Evolutionary conservation across 1,140 invertebrate species (phyloP).

Genomic region (Hetaerina americana): DNA sequence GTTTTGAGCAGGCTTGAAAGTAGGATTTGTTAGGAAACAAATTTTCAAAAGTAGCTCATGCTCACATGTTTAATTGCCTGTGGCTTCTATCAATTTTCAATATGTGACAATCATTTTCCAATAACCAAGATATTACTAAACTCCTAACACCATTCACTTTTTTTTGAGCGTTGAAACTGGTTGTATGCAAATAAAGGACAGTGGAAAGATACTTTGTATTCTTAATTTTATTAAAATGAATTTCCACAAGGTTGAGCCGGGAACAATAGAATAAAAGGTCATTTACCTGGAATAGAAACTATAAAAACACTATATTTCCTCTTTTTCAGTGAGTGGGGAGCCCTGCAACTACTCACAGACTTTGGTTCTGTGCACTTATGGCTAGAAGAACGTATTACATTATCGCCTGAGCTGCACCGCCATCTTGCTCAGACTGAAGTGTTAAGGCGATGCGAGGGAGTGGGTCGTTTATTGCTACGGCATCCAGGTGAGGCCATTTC

Average conservation of each 20-base stretch:
- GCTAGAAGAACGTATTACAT: conserved; percentile 41
- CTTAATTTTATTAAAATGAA: no score
- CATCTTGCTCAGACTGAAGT: conserved; percentile 57
- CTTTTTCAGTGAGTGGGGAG: conserved; percentile 42
- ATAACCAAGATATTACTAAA: no score
- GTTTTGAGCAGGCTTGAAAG: no score
- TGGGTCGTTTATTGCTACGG: conserved; percentile 55
- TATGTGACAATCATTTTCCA: no score
- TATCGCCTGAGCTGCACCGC: conserved; percentile 36
- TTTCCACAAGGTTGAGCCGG: no score
- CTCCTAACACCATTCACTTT: no score
- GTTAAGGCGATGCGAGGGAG: conserved; percentile 55
- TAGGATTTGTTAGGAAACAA: no score
- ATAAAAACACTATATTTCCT: conserved; percentile 16
- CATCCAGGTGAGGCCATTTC: conserved; percentile 58
- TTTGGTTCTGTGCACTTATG: conserved; percentile 59
- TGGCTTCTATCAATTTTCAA: no score
- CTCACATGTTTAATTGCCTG: no score
- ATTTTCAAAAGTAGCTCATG: no score
- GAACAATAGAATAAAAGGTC: conserved; percentile 25
- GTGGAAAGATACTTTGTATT: conserved; percentile 2
- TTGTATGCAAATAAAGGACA: background rate
- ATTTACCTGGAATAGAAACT: background rate
- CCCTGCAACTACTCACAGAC: conserved; percentile 54
- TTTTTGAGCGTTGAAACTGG: no score